Conservation (phyloP, 2,113 vertebrate genomes). For the Corythoichthys intestinalis region DNA sequence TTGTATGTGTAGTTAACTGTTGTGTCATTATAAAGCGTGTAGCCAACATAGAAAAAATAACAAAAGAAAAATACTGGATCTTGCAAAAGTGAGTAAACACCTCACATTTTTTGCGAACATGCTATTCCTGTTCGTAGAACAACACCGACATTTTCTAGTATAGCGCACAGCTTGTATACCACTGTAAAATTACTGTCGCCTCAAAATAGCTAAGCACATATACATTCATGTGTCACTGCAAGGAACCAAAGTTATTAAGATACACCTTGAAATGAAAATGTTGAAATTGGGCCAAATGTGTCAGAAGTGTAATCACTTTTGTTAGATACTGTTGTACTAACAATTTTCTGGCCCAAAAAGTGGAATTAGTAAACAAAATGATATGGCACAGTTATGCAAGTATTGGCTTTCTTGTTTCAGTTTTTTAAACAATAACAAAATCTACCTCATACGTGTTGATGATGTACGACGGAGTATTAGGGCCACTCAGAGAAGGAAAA, state of each 20-base stretch:
- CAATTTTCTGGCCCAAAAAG: neutral
- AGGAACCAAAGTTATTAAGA: neutral
- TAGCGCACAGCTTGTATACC: neutral
- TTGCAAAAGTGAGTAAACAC: neutral
- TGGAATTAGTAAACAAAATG: neutral
- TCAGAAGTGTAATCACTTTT: neutral
- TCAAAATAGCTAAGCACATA: neutral
- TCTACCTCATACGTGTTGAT: slow-evolving; percentile 56
- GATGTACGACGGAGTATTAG: no score
- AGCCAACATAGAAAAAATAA: neutral
- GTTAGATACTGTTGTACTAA: neutral
- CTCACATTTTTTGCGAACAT: neutral
- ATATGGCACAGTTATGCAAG: neutral
- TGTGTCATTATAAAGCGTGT: neutral
- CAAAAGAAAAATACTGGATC: neutral
- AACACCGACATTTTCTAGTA: neutral
- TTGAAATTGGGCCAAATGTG: neutral
- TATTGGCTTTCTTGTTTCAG: slow-evolving; percentile 19
- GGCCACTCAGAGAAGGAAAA: no score
- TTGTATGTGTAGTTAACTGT: neutral
- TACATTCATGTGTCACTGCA: neutral
- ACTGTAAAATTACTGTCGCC: neutral
- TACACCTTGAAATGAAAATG: neutral
- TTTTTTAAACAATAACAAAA: slow-evolving; percentile 40
- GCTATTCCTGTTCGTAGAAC: neutral